Conservation (phyloP, 2,888 invertebrate genomes). For the Oxycera nigricornis region DNA sequence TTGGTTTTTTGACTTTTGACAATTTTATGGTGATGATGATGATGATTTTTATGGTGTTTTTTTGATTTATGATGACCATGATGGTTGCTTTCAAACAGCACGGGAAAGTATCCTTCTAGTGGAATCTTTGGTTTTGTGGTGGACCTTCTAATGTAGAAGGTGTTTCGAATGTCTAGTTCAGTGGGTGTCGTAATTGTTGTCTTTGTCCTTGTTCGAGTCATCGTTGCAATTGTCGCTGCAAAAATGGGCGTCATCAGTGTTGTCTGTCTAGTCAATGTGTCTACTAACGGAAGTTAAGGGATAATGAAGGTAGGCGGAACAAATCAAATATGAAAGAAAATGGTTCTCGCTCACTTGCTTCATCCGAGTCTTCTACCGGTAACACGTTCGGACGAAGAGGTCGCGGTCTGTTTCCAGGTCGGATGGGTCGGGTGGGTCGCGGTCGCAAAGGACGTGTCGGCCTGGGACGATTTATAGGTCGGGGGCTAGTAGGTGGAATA, state of each 20-base stretch:
- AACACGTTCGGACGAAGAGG: background rate
- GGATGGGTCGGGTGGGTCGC: background rate
- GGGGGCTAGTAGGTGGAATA: background rate
- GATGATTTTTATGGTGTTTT: background rate
- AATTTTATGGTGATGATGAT: background rate
- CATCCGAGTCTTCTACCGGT: slow-evolving; percentile 15
- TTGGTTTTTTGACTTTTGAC: background rate
- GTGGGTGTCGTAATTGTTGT: no score
- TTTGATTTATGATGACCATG: no score
- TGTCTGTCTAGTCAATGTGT: background rate
- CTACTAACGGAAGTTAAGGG: slow-evolving; percentile 32
- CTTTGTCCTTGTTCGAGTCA: background rate
- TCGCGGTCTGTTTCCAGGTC: background rate
- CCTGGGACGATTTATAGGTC: slow-evolving; percentile 1
- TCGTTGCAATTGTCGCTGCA: slow-evolving; percentile 7
- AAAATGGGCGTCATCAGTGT: background rate
- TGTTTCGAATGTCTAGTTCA: slow-evolving; percentile 24
- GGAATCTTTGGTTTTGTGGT: slow-evolving; percentile 24
- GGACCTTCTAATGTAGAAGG: slow-evolving; percentile 37
- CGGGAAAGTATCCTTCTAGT: slow-evolving; percentile 19
- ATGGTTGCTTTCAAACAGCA: no score
- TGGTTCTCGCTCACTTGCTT: slow-evolving; percentile 38
- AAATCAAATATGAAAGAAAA: slow-evolving; percentile 30
- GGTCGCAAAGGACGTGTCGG: slow-evolving; percentile 12
- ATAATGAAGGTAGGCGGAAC: slow-evolving; percentile 30